Evolutionary conservation across 2,888 invertebrate genomes (phyloP).

Genomic region (Mesodorylaimus sp.): DNA sequence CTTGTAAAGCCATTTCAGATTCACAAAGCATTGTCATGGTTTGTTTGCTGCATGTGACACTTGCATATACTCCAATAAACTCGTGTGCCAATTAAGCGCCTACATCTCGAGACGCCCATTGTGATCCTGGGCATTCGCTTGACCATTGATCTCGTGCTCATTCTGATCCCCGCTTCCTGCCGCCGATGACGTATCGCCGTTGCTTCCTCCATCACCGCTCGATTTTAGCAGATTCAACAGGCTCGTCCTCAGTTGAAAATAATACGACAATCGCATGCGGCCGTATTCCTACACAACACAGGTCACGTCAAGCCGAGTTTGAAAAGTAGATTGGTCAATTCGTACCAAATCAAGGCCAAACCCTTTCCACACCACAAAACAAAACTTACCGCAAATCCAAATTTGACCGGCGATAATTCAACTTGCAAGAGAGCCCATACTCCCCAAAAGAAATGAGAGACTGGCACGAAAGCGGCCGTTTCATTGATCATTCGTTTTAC

Average conservation of each 20-base stretch:
- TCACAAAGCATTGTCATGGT: too few species aligned
- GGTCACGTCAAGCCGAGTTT: neutral
- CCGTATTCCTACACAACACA: neutral
- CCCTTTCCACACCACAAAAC: neutral
- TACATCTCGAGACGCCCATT: too few species aligned
- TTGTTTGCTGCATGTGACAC: too few species aligned
- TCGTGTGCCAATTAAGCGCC: too few species aligned
- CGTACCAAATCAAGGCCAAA: neutral
- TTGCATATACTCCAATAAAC: too few species aligned
- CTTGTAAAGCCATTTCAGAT: too few species aligned
- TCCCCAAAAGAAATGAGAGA: constrained; percentile 79
- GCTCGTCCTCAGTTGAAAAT: neutral
- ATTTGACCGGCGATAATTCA: constrained; percentile 26
- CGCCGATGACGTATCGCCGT: too few species aligned
- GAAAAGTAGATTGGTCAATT: too few species aligned
- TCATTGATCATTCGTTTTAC: constrained; percentile 44
- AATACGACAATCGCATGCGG: neutral
- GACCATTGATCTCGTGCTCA: too few species aligned
- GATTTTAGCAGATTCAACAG: neutral
- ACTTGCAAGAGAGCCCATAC: constrained; percentile 49
- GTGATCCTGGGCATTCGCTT: too few species aligned
- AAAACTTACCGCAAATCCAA: constrained; percentile 19
- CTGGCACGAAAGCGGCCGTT: constrained; percentile 60
- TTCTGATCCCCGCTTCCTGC: too few species aligned
- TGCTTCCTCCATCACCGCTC: too few species aligned